Evolutionary conservation across 1,140 invertebrate genomes (phyloP), one percentile per base, ranked within the genome.

Genomic region (Eufriesea mexicana): DNA sequence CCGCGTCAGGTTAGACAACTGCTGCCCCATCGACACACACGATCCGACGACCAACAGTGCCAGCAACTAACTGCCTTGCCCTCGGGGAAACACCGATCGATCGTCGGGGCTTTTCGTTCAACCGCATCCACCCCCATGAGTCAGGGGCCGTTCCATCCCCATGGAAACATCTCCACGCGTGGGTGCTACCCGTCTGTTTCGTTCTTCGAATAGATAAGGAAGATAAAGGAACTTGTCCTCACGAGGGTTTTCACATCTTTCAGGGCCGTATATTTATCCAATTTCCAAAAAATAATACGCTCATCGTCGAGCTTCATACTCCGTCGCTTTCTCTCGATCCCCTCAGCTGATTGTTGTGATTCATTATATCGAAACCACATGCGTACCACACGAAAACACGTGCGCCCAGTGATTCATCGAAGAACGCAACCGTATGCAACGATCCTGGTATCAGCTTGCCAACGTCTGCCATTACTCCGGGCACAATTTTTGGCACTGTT

Each of bases 11-110:
- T 55, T 88, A 7, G 90, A 86, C 47, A 94, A 85, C 85, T 93
- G 94, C 73, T 94, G 90, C 75, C 95, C 94, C 87, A 95, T 93
- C 68, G 94, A 75, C 78, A 67, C 61, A 54, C 64, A 57, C 61
- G 71, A 80, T 67, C 86, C 57, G 80, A 14, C 72, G 25, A 68
- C 62, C 12, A 78, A 66, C 79, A 72, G n/a, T 42, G 86, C 80
- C 75, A 77, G 28, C 62, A 85, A 79, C 91, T 73, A 93, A 95
- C 91, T 92, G 77, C 91, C 90, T n/a, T 91, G 86, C 74, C 91
- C 91, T 84, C 93, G 90, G 83, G 93, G 91, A 14, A 70, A 66
- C 47, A 16, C 45, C 66, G 90, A 91, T 91, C 90, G 90, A 91
- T 83, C 89, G 77, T 67, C 77, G 47, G 72, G 64, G 85, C 80